A percentile compares a stretch with the other conserved stretches of the same genome.
Evolutionary conservation across 2,113 vertebrate genomes (phyloP).

Genomic region (Tamias sibiricus): DNA sequence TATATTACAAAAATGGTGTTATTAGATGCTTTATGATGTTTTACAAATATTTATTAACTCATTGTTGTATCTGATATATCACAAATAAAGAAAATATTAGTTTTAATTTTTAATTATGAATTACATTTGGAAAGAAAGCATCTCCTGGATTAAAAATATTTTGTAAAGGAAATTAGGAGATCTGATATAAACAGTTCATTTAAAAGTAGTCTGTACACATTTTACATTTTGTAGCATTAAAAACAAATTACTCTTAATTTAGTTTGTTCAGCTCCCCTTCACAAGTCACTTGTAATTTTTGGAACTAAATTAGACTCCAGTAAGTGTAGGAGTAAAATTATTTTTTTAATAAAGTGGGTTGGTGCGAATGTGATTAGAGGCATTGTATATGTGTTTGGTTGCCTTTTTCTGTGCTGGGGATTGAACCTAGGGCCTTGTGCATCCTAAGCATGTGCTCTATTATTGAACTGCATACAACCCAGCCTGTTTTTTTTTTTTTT

Average conservation of each 20-base stretch:
- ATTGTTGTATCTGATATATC: neutral
- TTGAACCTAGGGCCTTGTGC: neutral
- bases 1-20: conserved; percentile 11
- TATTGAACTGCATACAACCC: neutral
- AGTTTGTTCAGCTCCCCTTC: neutral
- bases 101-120: conserved; percentile 34
- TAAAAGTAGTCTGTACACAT: neutral
- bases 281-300: conserved; percentile 17
- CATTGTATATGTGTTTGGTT: neutral
- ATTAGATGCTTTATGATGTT: conserved; percentile 37
- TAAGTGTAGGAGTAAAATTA: neutral
- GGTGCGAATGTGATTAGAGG: neutral
- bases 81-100: neutral
- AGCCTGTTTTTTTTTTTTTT: neutral
- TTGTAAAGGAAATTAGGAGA: neutral
- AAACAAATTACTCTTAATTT: conserved; percentile 10
- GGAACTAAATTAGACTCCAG: neutral
- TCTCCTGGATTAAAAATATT: neutral
- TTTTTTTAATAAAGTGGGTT: conserved; percentile 13
- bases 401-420: neutral
- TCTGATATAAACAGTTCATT: neutral
- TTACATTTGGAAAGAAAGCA: neutral
- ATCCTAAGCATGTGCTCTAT: neutral
- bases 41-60: conserved; percentile 11
- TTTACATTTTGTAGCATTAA: conserved; percentile 16